Base-by-base conservation (phyloP, 2,797 vertebrate species). In the Champsocephalus gunnari region DNA sequence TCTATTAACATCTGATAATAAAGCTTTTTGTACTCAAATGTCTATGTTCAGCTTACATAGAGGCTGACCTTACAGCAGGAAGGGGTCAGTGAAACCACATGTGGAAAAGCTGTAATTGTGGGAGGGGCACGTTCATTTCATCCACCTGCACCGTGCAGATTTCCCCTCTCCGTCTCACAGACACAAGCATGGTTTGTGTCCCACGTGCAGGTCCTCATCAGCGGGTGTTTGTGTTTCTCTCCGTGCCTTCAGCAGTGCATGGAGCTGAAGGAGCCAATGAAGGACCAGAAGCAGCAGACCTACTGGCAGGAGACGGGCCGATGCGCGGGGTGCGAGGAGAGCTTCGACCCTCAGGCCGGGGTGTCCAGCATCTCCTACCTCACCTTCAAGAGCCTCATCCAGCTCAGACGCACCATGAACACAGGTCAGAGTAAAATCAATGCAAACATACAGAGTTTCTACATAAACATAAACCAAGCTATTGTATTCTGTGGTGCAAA, bases 321-420 rank as follows among this genome's bases (percentile, higher is more conserved):
- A 92, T 99, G 97, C 97, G 78, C 91, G 76, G 92, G 89, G 45
- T 90, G 95, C 66, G 96, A 97, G 83, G 96, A 99, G 88, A 96
- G 94, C 80, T 94, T 92, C 44, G 93, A 97, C 82, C 92, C 93
- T 0, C 92, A 95, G 0, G 87, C 81, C 0, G 93, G 96, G 6
- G 71, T 91, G 43, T 97, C 96, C 0, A 96, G 96, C 13, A 88
- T 98, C 78, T 96, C 97, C 73, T 96, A 95, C 87, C 95, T 99
- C 86, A 98, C 96, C 81, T 99, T 99, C 93, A 96, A 93, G 92
- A 97, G 97, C 89, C 96, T 99, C 57, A 88, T 97, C 82, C 95
- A 97, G 69, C 92, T 98, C 55, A 92, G 90, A 41, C 92, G 68
- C 70, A 92, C 92, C 88, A 92, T 99, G 74, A 88, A 66, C 86